These are phyloP conservation scores for Ispidina picta DNA, from an alignment of 2,797 vertebrate genomes.

Conservation along the genomic window DNA sequence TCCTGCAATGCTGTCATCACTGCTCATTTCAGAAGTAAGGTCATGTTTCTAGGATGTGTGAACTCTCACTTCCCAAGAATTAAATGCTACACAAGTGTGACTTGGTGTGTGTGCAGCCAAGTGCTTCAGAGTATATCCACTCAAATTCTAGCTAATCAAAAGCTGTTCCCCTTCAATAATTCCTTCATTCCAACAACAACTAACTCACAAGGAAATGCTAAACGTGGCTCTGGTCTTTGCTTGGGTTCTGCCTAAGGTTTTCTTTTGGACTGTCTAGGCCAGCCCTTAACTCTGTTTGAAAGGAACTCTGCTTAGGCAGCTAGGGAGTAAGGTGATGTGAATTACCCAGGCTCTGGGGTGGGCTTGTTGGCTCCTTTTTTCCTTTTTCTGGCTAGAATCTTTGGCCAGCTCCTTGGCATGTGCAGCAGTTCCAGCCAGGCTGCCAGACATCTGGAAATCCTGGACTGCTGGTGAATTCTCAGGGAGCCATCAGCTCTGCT, in stretches of 20 bases:
- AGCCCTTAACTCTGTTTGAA: not conserved
- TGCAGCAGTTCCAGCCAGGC: not conserved
- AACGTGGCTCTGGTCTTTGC: not conserved
- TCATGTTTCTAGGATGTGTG: not conserved
- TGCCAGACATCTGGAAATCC: conserved; percentile 56
- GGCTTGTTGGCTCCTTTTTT: not conserved
- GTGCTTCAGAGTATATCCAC: not conserved
- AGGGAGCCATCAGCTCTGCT: rapidly evolving
- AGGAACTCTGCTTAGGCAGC: not conserved
- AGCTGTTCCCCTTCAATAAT: not conserved
- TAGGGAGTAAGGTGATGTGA: not conserved
- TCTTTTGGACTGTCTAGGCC: not conserved
- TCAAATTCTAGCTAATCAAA: not conserved
- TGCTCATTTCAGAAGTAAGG: not conserved
- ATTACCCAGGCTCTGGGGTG: rapidly evolving
- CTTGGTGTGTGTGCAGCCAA: not conserved
- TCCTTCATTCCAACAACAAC: not conserved
- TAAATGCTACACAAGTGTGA: not conserved
- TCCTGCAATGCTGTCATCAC: not conserved
- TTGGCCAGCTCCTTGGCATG: not conserved
- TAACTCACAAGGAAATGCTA: not conserved
- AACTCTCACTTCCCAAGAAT: not conserved
- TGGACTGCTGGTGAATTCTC: not conserved
- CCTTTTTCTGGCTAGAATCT: not conserved
- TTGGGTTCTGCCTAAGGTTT: not conserved